phyloP scores from a whole-genome alignment of 2,113 vertebrate genomes.

The Ariopsis seemanni region DNA sequence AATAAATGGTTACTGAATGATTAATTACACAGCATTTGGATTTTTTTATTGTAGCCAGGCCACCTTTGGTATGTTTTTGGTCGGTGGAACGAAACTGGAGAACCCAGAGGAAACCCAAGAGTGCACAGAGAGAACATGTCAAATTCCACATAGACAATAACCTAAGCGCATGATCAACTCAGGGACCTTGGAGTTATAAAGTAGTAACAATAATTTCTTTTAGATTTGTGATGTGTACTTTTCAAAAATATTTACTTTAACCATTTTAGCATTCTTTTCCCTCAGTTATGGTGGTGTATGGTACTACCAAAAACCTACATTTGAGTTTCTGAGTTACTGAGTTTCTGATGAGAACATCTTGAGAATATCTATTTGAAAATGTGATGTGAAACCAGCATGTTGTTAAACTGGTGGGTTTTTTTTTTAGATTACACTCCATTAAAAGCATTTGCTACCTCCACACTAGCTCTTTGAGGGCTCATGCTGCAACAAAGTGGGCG shows the following conservation, averaged over 20 bases:
- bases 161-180: neutral
- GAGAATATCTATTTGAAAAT: neutral
- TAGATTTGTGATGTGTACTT: neutral
- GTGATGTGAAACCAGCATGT: neutral
- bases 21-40: too few species aligned
- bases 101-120: too few species aligned
- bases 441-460: conserved; percentile 4
- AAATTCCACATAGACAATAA: neutral
- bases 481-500: neutral
- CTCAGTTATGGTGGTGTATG: neutral
- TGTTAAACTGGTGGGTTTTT: neutral
- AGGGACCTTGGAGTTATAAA: neutral
- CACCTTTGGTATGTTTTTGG: too few species aligned
- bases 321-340: neutral
- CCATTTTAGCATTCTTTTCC: neutral
- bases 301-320: neutral
- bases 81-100: too few species aligned
- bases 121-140: neutral
- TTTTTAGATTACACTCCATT: neutral
- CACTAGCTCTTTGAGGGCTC: neutral
- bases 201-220: neutral
- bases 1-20: too few species aligned
- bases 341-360: neutral
- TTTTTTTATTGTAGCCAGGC: too few species aligned
- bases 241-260: neutral